A percentile compares a stretch with the other conserved stretches of the same genome.
These are phyloP conservation scores for Amphiura filiformis DNA, from an alignment of 35 echinoderm and acorn worm species.

Conservation along the genomic window DNA sequence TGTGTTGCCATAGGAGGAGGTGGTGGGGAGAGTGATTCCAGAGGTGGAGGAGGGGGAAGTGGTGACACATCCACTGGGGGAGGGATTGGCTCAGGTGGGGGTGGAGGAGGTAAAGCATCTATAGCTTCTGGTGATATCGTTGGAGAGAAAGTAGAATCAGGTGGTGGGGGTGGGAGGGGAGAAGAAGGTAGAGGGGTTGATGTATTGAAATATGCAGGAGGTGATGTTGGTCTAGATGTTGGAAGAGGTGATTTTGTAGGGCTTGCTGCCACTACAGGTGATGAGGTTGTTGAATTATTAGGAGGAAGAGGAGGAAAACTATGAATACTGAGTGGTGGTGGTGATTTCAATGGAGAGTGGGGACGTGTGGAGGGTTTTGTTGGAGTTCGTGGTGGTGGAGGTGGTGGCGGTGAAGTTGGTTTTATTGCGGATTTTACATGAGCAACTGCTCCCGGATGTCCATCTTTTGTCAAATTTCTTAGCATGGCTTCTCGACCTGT, in stretches of 20 bases:
- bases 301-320: no score
- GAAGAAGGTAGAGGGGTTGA: background rate
- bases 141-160: background rate
- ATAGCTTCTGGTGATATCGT: background rate
- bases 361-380: background rate
- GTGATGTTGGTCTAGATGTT: background rate
- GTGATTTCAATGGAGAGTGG: background rate
- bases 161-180: background rate
- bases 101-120: slow-evolving; percentile 5
- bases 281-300: background rate
- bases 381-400: slow-evolving; percentile 10
- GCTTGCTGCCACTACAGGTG: background rate
- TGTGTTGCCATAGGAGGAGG: slow-evolving; percentile 18
- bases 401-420: slow-evolving; percentile 27
- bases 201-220: background rate
- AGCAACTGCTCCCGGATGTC: background rate
- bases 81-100: slow-evolving; percentile 4
- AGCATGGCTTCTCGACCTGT: background rate
- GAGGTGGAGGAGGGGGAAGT: slow-evolving; percentile 27
- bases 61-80: background rate
- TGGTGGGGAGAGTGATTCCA: background rate
- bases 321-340: background rate
- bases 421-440: background rate
- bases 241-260: background rate
- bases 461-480: background rate